These are phyloP conservation scores for Australoheros facetus DNA, from an alignment of 2,797 vertebrate species.

Conservation along the genomic window DNA sequence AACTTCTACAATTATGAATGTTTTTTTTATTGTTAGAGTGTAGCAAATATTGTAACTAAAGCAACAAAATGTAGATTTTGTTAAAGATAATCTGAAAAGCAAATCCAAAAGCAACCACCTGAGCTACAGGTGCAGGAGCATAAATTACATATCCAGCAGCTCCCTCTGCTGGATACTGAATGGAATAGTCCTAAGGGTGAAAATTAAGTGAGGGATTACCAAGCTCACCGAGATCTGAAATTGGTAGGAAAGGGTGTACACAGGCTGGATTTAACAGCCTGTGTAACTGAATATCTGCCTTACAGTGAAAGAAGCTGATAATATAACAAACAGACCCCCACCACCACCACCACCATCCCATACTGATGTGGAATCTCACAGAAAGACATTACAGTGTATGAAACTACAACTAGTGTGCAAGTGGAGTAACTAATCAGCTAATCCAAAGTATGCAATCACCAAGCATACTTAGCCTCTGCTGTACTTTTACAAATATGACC, in stretches of 20 bases:
- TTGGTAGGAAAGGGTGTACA: not conserved
- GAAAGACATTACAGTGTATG: not conserved
- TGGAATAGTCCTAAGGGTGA: not conserved
- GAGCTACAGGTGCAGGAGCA: not conserved
- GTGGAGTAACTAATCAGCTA: slow-evolving; percentile 1
- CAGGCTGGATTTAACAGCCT: not conserved
- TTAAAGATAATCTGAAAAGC: not conserved
- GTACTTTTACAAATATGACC: not conserved
- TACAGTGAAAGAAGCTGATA: not conserved
- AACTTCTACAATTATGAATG: not conserved
- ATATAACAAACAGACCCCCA: not conserved
- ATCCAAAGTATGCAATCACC: slow-evolving; percentile 3
- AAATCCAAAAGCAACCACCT: not conserved
- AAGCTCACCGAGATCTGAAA: not conserved
- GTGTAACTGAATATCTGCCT: not conserved
- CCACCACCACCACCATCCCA: not conserved
- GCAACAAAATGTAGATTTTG: not conserved
- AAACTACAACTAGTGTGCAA: slow-evolving; percentile 3
- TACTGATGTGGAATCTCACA: not conserved
- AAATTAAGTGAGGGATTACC: not conserved
- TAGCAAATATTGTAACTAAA: not conserved
- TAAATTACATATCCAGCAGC: slow-evolving; percentile 34
- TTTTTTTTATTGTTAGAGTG: not conserved
- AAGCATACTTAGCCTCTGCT: not conserved
- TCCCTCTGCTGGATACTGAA: slow-evolving; percentile 63